Evolutionary conservation across 2,113 vertebrate genomes (phyloP).

Genomic region (Corythornis cristatus): DNA sequence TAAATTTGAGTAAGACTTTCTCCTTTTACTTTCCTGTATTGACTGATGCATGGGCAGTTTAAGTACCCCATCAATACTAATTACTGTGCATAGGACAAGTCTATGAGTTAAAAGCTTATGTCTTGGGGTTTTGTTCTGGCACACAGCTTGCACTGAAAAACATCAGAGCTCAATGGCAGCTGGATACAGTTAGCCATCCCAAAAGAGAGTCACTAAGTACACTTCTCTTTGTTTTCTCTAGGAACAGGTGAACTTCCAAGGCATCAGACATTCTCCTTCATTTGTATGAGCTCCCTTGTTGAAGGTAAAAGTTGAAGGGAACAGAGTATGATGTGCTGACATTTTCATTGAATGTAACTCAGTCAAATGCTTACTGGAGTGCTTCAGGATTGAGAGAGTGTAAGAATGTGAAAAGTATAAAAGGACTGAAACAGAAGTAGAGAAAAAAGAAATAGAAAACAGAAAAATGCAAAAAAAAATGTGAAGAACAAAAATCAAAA

Average conservation of each 20-base stretch:
- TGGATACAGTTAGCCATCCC: neutral
- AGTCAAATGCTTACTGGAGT: neutral
- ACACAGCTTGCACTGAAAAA: neutral
- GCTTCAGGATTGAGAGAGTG: neutral
- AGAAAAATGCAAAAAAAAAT: neutral
- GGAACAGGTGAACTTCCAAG: neutral
- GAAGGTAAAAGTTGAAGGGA: neutral
- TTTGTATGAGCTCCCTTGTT: neutral
- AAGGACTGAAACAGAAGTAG: neutral
- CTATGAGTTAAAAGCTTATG: neutral
- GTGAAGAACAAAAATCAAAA: neutral
- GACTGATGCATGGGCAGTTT: neutral
- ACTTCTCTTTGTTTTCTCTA: neutral
- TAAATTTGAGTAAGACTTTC: slow-evolving; percentile 22
- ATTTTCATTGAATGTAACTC: neutral
- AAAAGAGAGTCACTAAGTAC: neutral
- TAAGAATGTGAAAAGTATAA: neutral
- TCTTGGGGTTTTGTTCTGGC: neutral
- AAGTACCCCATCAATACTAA: slow-evolving; percentile 41
- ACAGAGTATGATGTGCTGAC: neutral
- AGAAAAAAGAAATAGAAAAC: neutral
- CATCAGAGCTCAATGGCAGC: neutral
- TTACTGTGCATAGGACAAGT: neutral
- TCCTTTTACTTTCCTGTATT: neutral
- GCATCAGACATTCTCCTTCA: neutral